Evolutionary conservation across 23 tunicate genomes (phyloP), one percentile per base, ranked within the genome.

Genomic region (Ascidia mentula): DNA sequence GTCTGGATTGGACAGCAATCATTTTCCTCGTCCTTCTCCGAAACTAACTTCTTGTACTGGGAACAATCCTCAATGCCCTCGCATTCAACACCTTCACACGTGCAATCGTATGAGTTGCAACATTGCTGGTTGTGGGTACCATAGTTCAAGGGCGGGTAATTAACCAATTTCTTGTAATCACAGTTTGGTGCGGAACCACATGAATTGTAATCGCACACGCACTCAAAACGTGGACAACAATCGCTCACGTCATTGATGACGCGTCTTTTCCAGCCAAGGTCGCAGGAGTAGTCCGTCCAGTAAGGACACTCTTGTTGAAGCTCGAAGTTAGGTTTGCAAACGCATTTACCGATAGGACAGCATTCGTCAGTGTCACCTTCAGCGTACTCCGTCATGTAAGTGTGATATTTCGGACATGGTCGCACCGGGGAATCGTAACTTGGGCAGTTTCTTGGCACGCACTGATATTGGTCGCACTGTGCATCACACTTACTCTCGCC

Each of bases 191-290:
- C 83, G 28, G 82, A 40, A 8, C 82, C 77, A 40, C 88, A 84
- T 9, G 34, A 31, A 20, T 60, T 69, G 0, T 38, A 46, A 37
- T 65, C 37, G 73, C 88, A 84, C 22, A 40, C 88, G 34, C 88
- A 84, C 24, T 28, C 40, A 40, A 61, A 77, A 18, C 77, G 60
- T 0, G 88, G 88, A 40, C 88, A 84, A 65, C 88, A 84, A 24
- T 77, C 82, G 35, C 31, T 0, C 40, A 20, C 45, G 18, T 37
- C 42, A 42, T 74, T 32, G 40, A 0, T 34, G 28, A 24, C 15
- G 13, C 30, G 37, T 31, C 39, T 37, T 13, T 61, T 69, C 69
- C 22, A 84, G 36, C 71, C 71, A 36, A 77, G 1, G 1, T 35
- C 45, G 31, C 42, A 36, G 6, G 82, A 37, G 0, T 34, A 38